Conservation (phyloP, 2,113 vertebrate genomes). For the Pygoscelis antarcticus region DNA sequence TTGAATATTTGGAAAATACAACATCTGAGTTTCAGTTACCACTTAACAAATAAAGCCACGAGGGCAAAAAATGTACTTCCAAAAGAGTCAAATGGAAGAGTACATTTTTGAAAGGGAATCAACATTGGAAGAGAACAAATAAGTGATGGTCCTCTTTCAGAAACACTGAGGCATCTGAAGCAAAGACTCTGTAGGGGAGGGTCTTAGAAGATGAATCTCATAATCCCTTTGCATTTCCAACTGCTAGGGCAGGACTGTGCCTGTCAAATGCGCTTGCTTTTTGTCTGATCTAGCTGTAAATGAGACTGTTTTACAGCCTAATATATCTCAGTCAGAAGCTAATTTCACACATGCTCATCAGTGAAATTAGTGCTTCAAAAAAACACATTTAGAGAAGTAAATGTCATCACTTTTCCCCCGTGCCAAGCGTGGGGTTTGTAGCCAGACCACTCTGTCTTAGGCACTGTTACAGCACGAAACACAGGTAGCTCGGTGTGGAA, state of each 20-base stretch:
- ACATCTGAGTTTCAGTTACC: not conserved
- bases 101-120: not conserved
- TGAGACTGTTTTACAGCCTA: slow-evolving; percentile 21
- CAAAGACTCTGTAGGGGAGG: not conserved
- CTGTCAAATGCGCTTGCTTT: not conserved
- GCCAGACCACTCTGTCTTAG: not conserved
- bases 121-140: not conserved
- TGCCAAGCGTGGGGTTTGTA: not conserved
- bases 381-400: slow-evolving; percentile 34
- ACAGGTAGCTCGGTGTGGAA: not conserved
- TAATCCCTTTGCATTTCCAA: not conserved
- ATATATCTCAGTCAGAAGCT: slow-evolving; percentile 39
- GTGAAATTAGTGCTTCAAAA: slow-evolving; percentile 50
- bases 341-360: slow-evolving; percentile 51
- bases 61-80: not conserved
- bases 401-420: not conserved
- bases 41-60: not conserved
- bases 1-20: not conserved
- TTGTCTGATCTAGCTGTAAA: slow-evolving; percentile 28
- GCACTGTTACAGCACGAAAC: not conserved
- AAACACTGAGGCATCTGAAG: not conserved
- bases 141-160: not conserved
- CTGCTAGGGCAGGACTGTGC: not conserved
- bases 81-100: not conserved
- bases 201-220: not conserved